Evolutionary conservation across 2,113 vertebrate genomes (phyloP).

Genomic region (Seriola dumerili): DNA sequence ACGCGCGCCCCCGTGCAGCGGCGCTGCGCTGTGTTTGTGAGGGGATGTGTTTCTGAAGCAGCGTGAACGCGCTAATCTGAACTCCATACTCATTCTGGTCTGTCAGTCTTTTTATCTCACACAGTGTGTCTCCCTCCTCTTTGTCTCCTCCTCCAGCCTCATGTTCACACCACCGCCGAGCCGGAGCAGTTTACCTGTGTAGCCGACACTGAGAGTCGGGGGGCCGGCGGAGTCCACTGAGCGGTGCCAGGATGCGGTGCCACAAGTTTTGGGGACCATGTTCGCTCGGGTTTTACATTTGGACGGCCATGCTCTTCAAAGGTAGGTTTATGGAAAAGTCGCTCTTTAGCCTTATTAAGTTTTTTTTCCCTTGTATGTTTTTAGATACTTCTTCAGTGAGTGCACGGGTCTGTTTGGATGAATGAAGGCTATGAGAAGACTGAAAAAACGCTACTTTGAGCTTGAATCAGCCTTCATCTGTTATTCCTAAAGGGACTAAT

Average conservation of each 20-base stretch:
- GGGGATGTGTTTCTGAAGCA: slow-evolving; percentile 29
- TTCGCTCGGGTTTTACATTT: slow-evolving; percentile 80
- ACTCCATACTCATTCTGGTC: slow-evolving; percentile 42
- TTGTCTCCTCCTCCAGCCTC: slow-evolving; percentile 35
- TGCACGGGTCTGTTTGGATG: background rate
- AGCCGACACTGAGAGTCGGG: slow-evolving; percentile 43
- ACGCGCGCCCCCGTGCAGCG: slow-evolving; percentile 26
- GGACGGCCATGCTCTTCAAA: slow-evolving; percentile 75
- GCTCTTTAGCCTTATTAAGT: background rate
- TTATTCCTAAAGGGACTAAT: background rate
- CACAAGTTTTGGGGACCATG: slow-evolving; percentile 76
- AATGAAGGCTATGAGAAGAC: background rate
- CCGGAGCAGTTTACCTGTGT: slow-evolving; percentile 34
- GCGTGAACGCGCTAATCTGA: slow-evolving; percentile 60
- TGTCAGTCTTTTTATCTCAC: slow-evolving; percentile 19
- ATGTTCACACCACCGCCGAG: slow-evolving; percentile 41
- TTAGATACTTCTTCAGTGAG: background rate
- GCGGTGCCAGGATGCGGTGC: slow-evolving; percentile 74
- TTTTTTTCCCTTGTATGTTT: background rate
- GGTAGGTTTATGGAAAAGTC: slow-evolving; percentile 63
- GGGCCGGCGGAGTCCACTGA: slow-evolving; percentile 39
- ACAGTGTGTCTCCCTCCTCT: slow-evolving; percentile 26
- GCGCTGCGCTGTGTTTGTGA: background rate
- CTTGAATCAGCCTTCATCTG: background rate
- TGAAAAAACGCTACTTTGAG: background rate